phyloP scores from a whole-genome alignment of 2,797 vertebrate species.

The Harpagifer antarcticus region DNA sequence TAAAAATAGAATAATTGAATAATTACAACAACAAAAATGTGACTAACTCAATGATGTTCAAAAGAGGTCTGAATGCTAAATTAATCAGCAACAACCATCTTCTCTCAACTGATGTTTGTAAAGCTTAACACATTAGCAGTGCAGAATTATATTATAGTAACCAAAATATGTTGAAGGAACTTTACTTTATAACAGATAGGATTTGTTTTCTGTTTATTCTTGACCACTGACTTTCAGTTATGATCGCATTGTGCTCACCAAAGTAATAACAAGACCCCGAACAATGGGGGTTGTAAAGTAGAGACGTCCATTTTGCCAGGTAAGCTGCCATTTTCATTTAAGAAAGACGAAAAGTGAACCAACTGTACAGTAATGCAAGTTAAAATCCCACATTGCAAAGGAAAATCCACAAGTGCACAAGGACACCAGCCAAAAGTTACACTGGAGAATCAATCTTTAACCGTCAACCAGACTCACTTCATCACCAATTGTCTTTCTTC shows the following conservation, averaged over 20 bases:
- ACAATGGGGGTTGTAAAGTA: neutral
- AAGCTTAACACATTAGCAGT: neutral
- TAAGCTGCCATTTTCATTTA: neutral
- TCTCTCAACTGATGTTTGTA: neutral
- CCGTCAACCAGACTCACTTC: neutral
- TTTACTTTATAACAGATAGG: neutral
- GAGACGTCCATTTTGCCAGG: neutral
- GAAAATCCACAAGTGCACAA: too few relatives aligned
- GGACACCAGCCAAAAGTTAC: neutral
- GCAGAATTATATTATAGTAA: neutral
- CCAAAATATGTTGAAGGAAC: neutral
- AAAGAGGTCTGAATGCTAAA: neutral
- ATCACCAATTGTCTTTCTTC: neutral
- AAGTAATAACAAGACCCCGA: neutral
- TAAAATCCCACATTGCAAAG: too few relatives aligned
- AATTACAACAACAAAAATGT: neutral
- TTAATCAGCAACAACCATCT: too few relatives aligned
- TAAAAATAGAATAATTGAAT: neutral
- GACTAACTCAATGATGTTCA: neutral
- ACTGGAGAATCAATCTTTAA: neutral
- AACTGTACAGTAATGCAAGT: too few relatives aligned
- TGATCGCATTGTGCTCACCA: neutral
- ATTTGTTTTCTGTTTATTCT: neutral
- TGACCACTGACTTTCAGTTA: neutral
- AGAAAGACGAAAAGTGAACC: neutral